Conservation (phyloP, 2,797 vertebrate genomes). For the Poeciliopsis paucimaculata region DNA sequence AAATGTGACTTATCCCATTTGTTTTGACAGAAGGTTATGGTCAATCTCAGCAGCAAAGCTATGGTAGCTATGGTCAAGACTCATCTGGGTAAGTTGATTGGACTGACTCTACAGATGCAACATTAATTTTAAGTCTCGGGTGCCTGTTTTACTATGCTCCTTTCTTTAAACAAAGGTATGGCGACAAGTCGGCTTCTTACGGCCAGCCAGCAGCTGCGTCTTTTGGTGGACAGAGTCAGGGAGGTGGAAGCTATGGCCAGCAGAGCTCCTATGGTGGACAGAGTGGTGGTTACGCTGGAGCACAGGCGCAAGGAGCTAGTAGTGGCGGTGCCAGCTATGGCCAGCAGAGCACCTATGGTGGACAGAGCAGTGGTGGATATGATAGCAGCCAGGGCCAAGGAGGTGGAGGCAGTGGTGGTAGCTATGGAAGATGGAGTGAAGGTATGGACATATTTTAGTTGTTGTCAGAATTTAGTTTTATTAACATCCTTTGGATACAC, state of each 20-base stretch:
- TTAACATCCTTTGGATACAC: neutral
- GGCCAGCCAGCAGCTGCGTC: slow-evolving; percentile 49
- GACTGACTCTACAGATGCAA: neutral
- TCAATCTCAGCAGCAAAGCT: slow-evolving; percentile 69
- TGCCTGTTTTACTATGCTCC: neutral
- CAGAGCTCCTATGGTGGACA: slow-evolving; percentile 64
- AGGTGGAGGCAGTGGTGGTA: slow-evolving; percentile 8
- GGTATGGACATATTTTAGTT: slow-evolving; percentile 48
- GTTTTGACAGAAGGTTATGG: slow-evolving; percentile 60
- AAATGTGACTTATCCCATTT: neutral
- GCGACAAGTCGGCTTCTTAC: slow-evolving; percentile 74
- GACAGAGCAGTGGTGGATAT: slow-evolving; percentile 43
- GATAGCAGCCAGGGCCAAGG: slow-evolving; percentile 11
- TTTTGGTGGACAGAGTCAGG: slow-evolving; percentile 60
- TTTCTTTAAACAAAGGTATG: slow-evolving; percentile 61
- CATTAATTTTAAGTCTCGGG: neutral
- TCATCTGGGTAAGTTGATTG: slow-evolving; percentile 71
- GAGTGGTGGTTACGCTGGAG: slow-evolving; percentile 24
- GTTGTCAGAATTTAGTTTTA: neutral
- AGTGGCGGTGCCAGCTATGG: slow-evolving; percentile 36
- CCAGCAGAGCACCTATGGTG: slow-evolving; percentile 66
- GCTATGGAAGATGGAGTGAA: slow-evolving; percentile 78
- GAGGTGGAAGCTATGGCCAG: slow-evolving; percentile 58
- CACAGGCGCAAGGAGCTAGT: slow-evolving; percentile 22
- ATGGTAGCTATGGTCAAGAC: slow-evolving; percentile 70